Evolutionary conservation across 1,140 invertebrate species (phyloP), one percentile per base, ranked within the genome.

Genomic region (Hypothenemus hampei): DNA sequence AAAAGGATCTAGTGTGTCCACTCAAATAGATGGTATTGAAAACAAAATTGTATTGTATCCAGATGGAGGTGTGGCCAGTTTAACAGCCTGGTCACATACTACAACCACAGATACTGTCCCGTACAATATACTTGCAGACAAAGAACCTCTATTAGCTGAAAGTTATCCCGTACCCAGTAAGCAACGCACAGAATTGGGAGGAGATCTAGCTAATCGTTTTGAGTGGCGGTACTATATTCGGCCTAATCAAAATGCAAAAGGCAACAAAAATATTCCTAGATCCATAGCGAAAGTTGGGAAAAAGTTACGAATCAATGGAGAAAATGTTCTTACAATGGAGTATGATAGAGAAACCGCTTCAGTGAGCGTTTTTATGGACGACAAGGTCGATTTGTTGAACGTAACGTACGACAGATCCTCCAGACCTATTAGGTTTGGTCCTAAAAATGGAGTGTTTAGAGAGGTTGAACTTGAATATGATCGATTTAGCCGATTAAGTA

Each of bases 211-310:
- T 0, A 97, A 97, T 68, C 78, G 91, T 52, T 90, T 97, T 57
- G 93, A 97, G 74, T 97, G 94, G 93, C 78, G 91, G 13, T 97
- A 96, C 70, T 92, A 91, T 70, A 73, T 90, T 16, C 71, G 86
- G 33, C 81, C 84, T 50, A 72, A 81, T 11, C 81, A 84, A 61
- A 78, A 76, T 59, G 41, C 61, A 21, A 77, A 76, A 58, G 80
- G 58, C 75, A 81, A 61, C 78, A 80, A 49, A 81, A 81, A 59
- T 72, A 75, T 39, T 29, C 68, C 65, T 4, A 87, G 86, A 69
- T 73, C 78, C 0, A 79, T 91, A 2, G 82, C 85, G 0, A 87
- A 92, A 74, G 85, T 93, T 21, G 90, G 89, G 8, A 79, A 87
- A 23, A 89, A 89, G 68, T 72, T 93, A 16, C 73, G 89, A 39